These are phyloP conservation scores for Drosophila aldrichi DNA, from an alignment of 2,888 invertebrate species.

Conservation along the genomic window DNA sequence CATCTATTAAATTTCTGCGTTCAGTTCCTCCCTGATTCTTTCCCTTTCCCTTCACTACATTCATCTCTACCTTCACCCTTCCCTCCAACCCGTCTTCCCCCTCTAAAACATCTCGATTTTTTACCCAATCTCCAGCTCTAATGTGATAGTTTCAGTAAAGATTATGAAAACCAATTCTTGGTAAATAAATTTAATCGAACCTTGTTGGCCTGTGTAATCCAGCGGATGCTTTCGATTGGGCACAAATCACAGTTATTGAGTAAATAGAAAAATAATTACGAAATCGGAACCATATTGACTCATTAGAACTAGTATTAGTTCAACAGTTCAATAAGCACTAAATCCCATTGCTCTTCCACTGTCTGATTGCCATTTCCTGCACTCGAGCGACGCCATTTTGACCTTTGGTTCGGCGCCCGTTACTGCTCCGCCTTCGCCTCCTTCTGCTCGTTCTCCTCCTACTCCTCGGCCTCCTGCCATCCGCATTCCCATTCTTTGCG, in stretches of 20 bases:
- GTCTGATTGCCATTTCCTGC: slow-evolving; percentile 47
- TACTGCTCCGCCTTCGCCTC: background rate
- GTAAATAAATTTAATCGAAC: background rate
- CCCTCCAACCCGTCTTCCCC: too few species aligned
- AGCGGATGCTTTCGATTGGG: background rate
- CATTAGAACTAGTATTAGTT: slow-evolving; percentile 5
- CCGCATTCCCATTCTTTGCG: background rate
- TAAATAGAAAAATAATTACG: background rate
- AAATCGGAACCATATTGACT: slow-evolving; percentile 4
- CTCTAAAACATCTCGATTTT: too few species aligned
- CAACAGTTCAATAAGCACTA: slow-evolving; percentile 6
- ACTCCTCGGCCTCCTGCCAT: background rate
- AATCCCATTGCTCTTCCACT: slow-evolving; percentile 7
- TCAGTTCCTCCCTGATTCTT: too few species aligned
- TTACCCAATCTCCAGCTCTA: too few species aligned
- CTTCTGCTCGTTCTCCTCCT: background rate
- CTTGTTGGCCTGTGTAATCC: background rate
- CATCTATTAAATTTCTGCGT: too few species aligned
- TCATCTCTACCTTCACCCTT: too few species aligned
- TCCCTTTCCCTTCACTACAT: too few species aligned
- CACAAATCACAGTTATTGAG: background rate
- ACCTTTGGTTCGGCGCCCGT: slow-evolving; percentile 4
- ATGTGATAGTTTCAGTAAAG: background rate
- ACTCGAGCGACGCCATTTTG: slow-evolving; percentile 54
- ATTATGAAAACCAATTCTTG: background rate